Percentiles rank a stretch among this genome's conserved stretches.
Conservation (phyloP, 30 jellyfish, hydroid and myxozoan species). For the Calvadosia cruxmelitensis region DNA sequence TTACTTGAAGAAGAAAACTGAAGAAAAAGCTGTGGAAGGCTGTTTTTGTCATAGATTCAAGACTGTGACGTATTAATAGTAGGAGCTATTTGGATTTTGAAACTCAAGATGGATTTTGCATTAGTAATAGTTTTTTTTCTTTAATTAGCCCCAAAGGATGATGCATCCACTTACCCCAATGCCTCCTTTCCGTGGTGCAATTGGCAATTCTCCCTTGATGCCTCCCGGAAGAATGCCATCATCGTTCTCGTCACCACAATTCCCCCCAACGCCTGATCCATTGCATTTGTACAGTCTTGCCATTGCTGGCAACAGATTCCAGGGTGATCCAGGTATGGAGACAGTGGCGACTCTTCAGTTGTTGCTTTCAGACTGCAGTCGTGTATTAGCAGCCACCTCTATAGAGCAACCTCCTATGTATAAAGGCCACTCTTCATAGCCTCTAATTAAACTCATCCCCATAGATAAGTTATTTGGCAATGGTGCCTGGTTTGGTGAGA, state of each 20-base stretch:
- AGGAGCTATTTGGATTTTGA: too few species aligned
- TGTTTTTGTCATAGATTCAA: too few species aligned
- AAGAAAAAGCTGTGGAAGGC: too few species aligned
- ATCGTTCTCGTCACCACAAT: neutral
- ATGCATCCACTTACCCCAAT: neutral
- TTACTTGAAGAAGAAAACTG: too few species aligned
- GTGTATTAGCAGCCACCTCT: neutral
- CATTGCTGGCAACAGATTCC: neutral
- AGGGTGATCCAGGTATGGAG: neutral
- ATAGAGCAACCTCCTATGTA: neutral
- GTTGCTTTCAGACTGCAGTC: neutral
- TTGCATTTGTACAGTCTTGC: neutral
- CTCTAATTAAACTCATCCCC: neutral
- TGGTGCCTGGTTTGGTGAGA: neutral
- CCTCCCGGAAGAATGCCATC: neutral
- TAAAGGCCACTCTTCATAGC: neutral
- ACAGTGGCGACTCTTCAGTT: too few species aligned
- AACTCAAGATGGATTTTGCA: too few species aligned
- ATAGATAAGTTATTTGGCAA: neutral
- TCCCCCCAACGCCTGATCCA: neutral
- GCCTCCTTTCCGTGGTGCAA: neutral
- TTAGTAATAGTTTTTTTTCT: too few species aligned
- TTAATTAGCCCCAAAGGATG: neutral
- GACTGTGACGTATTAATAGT: too few species aligned
- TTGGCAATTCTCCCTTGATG: neutral